Percentiles rank a stretch among this genome's conserved stretches.
These are phyloP conservation scores for Peromyscus nudipes DNA, from an alignment of 2,797 vertebrate genomes.

Conservation along the genomic window DNA sequence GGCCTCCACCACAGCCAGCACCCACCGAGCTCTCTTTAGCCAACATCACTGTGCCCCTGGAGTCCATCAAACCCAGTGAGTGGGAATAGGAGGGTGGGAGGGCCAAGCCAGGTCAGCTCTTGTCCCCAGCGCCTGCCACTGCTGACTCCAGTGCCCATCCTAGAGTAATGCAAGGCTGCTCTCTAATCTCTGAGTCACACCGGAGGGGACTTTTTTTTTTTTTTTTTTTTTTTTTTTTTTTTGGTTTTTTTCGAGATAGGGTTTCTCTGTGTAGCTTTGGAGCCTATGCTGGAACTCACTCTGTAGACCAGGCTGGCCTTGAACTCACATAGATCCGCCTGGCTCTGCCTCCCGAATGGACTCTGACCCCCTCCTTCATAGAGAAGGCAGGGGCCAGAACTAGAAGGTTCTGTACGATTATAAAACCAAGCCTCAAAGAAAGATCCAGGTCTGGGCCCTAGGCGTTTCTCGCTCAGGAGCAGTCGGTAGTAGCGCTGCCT, in stretches of 20 bases:
- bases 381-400: background rate
- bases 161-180: background rate
- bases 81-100: rapidly evolving
- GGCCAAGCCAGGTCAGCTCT: background rate
- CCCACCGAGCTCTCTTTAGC: constrained; percentile 91
- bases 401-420: background rate
- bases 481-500: background rate
- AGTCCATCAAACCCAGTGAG: constrained; percentile 98
- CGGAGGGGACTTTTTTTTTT: background rate
- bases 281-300: too few relatives aligned
- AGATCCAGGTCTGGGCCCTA: background rate
- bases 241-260: too few relatives aligned
- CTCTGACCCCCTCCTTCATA: background rate
- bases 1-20: constrained; percentile 71
- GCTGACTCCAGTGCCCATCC: background rate
- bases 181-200: background rate
- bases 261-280: too few relatives aligned
- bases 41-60: constrained; percentile 94
- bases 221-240: too few relatives aligned
- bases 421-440: background rate
- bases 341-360: background rate
- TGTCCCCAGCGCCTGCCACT: background rate
- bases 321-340: too few relatives aligned
- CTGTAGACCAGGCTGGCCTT: too few relatives aligned
- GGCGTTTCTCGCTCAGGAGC: background rate